Conservation (phyloP, 2,113 vertebrate genomes). For the Amblyopsis rosae region DNA sequence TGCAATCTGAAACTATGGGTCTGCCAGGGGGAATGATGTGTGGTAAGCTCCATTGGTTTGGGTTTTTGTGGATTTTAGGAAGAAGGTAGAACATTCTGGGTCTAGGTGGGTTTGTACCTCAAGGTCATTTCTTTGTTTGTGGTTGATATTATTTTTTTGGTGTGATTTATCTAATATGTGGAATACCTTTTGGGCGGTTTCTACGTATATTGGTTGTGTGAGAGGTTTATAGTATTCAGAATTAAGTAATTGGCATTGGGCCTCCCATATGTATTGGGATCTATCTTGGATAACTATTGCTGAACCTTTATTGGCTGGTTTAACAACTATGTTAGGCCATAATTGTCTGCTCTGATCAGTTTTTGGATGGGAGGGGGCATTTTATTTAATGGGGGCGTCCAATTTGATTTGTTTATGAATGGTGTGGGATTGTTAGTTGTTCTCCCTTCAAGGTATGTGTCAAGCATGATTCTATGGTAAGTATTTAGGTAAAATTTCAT, state of each 20-base stretch:
- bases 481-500: background rate
- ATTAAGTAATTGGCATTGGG: background rate
- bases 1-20: slow-evolving; percentile 16
- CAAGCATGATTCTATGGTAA: background rate
- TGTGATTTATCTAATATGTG: background rate
- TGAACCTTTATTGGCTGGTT: slow-evolving; percentile 1
- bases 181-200: background rate
- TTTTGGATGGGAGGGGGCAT: background rate
- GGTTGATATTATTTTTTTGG: too few relatives aligned
- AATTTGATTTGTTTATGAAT: background rate
- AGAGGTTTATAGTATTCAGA: background rate
- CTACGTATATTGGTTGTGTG: background rate
- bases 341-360: background rate
- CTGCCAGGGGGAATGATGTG: background rate
- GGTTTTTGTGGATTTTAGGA: slow-evolving; percentile 19
- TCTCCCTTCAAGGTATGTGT: background rate
- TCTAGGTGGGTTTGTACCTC: background rate
- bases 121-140: background rate
- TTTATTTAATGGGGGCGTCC: background rate
- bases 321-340: background rate
- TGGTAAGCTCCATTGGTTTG: background rate
- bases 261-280: background rate
- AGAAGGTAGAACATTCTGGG: background rate
- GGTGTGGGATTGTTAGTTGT: background rate
- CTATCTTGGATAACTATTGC: background rate